A percentile compares a stretch with the other conserved stretches of the same genome.
These are phyloP conservation scores for Lacerta bilineata DNA, from an alignment of 2,797 vertebrate genomes.

Conservation along the genomic window DNA sequence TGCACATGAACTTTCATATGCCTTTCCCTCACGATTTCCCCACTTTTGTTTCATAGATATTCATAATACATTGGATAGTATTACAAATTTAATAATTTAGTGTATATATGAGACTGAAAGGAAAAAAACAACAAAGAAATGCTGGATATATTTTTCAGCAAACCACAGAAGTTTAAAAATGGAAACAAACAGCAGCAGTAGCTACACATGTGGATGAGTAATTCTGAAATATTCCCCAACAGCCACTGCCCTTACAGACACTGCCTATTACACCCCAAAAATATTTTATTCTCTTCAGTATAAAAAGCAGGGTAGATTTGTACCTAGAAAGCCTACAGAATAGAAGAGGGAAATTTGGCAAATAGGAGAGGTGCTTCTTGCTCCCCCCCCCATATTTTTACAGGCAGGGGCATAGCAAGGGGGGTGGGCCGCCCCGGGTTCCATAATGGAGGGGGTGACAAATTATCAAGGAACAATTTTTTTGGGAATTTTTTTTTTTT, in stretches of 20 bases:
- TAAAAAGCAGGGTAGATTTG: too few relatives aligned
- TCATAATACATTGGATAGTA: background rate
- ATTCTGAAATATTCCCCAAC: background rate
- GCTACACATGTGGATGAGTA: background rate
- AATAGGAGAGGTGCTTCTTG: background rate
- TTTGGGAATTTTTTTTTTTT: too few relatives aligned
- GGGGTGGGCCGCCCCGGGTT: too few relatives aligned
- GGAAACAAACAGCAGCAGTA: background rate
- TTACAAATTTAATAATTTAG: conserved; percentile 41
- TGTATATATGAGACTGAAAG: background rate
- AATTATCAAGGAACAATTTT: too few relatives aligned
- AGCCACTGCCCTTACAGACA: background rate
- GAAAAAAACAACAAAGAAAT: background rate
- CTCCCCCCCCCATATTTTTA: background rate
- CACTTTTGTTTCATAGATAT: accelerated
- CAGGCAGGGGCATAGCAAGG: background rate
- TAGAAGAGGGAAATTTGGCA: background rate
- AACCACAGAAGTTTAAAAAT: background rate
- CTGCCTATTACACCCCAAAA: background rate
- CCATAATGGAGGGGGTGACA: too few relatives aligned
- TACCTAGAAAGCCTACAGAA: background rate
- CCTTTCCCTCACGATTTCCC: conserved; percentile 12
- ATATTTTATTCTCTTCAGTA: background rate
- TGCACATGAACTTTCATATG: background rate
- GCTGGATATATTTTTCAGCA: background rate